phyloP scores from a whole-genome alignment of 2,888 invertebrate genomes.

The Xestobium rufovillosum region DNA sequence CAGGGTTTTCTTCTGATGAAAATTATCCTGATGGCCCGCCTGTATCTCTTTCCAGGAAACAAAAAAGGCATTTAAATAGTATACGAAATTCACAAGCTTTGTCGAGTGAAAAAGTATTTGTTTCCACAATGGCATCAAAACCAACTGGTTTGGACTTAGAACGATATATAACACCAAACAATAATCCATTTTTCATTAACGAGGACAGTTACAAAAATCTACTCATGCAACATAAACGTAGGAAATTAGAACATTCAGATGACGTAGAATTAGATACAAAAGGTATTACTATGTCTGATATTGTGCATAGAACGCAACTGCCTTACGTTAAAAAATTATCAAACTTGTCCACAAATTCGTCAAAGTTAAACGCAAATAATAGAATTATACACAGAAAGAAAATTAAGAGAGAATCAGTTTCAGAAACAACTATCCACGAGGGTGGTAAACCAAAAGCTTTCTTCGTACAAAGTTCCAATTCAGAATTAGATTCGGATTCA shows the following conservation, averaged over 20 bases:
- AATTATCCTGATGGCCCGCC: slow-evolving; percentile 66
- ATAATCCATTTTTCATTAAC: slow-evolving; percentile 47
- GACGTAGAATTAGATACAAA: slow-evolving; percentile 70
- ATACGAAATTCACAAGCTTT: slow-evolving; percentile 38
- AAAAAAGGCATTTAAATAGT: slow-evolving; percentile 48
- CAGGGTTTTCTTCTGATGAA: slow-evolving; percentile 61
- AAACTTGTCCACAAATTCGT: slow-evolving; percentile 29
- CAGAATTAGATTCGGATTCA: slow-evolving; percentile 34
- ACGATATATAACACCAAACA: slow-evolving; percentile 37
- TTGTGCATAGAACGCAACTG: slow-evolving; percentile 46
- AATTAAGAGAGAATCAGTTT: slow-evolving; percentile 16
- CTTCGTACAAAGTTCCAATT: slow-evolving; percentile 34
- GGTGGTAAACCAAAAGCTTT: slow-evolving; percentile 17
- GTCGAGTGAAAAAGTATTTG: slow-evolving; percentile 39
- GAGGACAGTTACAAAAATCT: slow-evolving; percentile 64
- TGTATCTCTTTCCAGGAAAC: slow-evolving; percentile 49
- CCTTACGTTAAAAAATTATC: slow-evolving; percentile 38
- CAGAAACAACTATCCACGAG: slow-evolving; percentile 6
- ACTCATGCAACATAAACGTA: slow-evolving; percentile 61
- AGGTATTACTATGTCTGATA: slow-evolving; percentile 68
- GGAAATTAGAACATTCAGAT: slow-evolving; percentile 62
- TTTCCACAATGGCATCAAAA: slow-evolving; percentile 43
- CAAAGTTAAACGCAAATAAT: slow-evolving; percentile 23
- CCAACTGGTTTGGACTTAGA: slow-evolving; percentile 41
- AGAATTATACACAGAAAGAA: slow-evolving; percentile 17